These are phyloP conservation scores for Noturus placidus DNA, from an alignment of 2,113 vertebrate genomes.

Conservation along the genomic window DNA sequence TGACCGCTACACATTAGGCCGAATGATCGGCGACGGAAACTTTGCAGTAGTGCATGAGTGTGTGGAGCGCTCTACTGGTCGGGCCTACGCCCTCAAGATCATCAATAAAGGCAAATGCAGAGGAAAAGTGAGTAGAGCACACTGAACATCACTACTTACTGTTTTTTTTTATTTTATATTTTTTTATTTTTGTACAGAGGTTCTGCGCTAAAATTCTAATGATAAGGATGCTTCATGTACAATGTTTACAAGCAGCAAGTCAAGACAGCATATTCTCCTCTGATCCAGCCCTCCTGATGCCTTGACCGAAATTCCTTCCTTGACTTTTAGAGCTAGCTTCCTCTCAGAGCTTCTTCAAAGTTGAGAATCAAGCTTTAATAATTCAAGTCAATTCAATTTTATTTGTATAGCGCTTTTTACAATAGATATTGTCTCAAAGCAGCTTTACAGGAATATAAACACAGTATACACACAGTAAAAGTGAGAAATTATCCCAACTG, in stretches of 20 bases:
- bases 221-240: not conserved
- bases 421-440: too few species aligned
- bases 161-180: not conserved
- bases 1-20: conserved; percentile 93
- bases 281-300: not conserved
- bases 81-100: conserved; percentile 98
- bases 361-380: not conserved
- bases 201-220: not conserved
- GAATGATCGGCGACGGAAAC: conserved; percentile 93
- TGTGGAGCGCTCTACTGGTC: conserved; percentile 92
- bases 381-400: too few species aligned
- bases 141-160: not conserved
- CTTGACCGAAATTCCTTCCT: not conserved
- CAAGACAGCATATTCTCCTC: not conserved
- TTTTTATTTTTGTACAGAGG: not conserved
- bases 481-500: too few species aligned
- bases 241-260: not conserved
- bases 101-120: conserved; percentile 97
- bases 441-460: too few species aligned
- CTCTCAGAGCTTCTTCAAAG: not conserved
- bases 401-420: too few species aligned
- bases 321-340: not conserved
- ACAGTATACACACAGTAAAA: too few species aligned
- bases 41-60: conserved; percentile 97
- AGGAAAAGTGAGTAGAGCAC: conserved; percentile 83